Evolutionary conservation across 2,888 invertebrate genomes (phyloP), one percentile per base, ranked within the genome.

Genomic region (Lithophane ornitopus): DNA sequence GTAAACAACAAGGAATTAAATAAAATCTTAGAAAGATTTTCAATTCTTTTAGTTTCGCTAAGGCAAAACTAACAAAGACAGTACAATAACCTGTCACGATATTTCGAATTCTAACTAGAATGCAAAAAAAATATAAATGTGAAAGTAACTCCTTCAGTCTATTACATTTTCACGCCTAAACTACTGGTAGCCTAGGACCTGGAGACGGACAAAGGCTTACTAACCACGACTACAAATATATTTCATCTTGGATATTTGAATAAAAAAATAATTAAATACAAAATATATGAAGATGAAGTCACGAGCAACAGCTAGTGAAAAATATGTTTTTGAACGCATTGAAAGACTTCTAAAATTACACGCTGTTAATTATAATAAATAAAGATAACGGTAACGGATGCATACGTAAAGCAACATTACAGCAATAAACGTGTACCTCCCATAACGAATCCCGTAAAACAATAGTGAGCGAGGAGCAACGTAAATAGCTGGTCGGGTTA

Each of bases 401-500:
- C 72, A 78, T 4, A 34, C 16, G 22, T 49, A 49, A n/a, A 59
- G 9, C 49, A 71, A 44, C 28, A 73, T 62, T 6, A 26, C 34
- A 14, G 22, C 39, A 52, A 67, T 66, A 56, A 58, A 26, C 52
- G 44, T 54, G 46, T 61, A 73, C 84, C 70, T 74, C 68, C 73
- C 81, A 70, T 84, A 77, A 44, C 65, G 62, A 84, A 84, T 83
- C 78, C 73, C 78, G 67, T 87, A 71, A 41, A 87, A 87, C 85
- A 87, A 87, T 87, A 84, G 72, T 70, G 72, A 65, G 74, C 67
- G 69, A 67, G 41, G 67, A 80, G 77, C 67, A 74, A 85, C 84
- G 58, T 73, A 88, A 88, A 88, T 88, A 87, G 85, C 70, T 54
- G 49, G 72, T 22, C 77, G 74, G 62, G 78, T 87, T 87, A 87